These are phyloP conservation scores for Platysteira castanea DNA, from an alignment of 2,113 vertebrate genomes.

Conservation along the genomic window DNA sequence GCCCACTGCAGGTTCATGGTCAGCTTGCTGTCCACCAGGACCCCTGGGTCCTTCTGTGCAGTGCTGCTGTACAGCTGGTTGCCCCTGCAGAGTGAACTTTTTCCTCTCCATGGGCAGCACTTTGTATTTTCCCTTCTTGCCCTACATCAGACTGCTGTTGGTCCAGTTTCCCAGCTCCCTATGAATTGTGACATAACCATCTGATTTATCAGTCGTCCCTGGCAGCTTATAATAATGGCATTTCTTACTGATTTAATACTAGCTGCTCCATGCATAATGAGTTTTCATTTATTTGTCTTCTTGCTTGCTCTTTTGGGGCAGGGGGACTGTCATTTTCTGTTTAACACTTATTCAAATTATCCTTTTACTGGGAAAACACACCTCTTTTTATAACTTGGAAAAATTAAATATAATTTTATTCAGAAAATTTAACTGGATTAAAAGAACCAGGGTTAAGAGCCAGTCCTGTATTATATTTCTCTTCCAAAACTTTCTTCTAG, in stretches of 20 bases:
- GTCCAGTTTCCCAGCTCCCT: neutral
- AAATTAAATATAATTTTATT: neutral
- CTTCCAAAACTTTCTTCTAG: neutral
- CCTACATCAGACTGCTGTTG: neutral
- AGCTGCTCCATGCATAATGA: neutral
- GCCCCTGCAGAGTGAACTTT: accelerated
- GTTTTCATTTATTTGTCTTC: neutral
- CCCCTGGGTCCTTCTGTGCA: neutral
- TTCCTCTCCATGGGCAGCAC: neutral
- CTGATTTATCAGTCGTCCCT: neutral
- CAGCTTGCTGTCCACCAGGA: neutral
- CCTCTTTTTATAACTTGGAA: neutral
- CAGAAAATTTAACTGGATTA: neutral
- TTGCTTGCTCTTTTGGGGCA: neutral
- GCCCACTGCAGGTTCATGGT: neutral
- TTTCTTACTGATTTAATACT: neutral
- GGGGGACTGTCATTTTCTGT: neutral
- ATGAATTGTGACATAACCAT: neutral
- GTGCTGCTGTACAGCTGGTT: neutral
- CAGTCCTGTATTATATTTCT: neutral
- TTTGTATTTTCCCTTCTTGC: neutral
- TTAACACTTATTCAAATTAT: neutral
- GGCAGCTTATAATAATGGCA: neutral
- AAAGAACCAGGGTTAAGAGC: neutral
- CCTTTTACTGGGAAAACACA: neutral